A percentile compares a stretch with the other conserved stretches of the same genome.
phyloP scores from a whole-genome alignment of 1,140 invertebrate genomes.

The Drosophila repleta region DNA sequence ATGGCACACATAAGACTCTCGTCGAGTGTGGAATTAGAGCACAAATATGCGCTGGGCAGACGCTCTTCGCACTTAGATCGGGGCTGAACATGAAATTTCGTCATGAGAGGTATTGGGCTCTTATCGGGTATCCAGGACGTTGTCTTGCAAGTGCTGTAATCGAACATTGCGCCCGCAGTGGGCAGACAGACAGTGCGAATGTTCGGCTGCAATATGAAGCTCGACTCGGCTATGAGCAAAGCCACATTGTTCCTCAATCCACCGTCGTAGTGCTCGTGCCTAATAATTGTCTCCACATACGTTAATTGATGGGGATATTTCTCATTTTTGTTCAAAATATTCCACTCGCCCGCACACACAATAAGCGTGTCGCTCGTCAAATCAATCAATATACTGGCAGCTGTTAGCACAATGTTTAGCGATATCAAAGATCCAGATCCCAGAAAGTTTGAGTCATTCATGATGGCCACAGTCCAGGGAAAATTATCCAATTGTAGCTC shows the following conservation, averaged over 20 bases:
- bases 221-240: background rate
- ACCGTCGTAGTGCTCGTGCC: background rate
- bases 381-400: background rate
- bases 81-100: background rate
- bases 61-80: background rate
- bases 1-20: background rate
- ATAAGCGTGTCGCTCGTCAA: background rate
- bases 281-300: background rate
- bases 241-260: conserved; percentile 8
- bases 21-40: background rate
- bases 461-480: conserved; percentile 23
- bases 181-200: conserved; percentile 21
- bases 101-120: background rate
- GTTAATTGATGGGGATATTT: background rate
- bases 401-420: conserved; percentile 14
- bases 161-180: background rate
- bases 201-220: conserved; percentile 15
- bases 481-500: conserved; percentile 7
- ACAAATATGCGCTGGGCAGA: background rate
- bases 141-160: background rate
- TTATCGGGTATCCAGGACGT: background rate
- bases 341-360: conserved; percentile 34
- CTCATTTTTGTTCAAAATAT: background rate
- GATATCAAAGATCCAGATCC: conserved; percentile 23
- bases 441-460: background rate